These are phyloP conservation scores for Procavia capensis DNA, from an alignment of 2,113 vertebrate species.

Conservation along the genomic window DNA sequence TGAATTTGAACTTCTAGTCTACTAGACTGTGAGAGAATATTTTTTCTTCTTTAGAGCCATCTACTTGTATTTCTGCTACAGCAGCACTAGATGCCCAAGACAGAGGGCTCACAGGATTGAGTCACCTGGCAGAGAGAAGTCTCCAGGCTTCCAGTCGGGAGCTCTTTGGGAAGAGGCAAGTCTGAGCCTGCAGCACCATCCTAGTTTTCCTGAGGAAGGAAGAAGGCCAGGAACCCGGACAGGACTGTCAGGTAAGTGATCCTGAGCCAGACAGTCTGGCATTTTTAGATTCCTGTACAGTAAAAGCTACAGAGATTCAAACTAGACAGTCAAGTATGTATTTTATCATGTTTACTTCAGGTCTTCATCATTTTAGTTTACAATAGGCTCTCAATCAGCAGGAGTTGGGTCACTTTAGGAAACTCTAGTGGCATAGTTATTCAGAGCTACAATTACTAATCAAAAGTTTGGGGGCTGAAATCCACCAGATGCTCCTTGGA, in stretches of 20 bases:
- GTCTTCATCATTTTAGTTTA: not conserved
- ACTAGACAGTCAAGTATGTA: not conserved
- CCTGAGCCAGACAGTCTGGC: not conserved
- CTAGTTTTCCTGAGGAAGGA: slow-evolving; percentile 70
- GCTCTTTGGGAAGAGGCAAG: not conserved
- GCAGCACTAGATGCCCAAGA: not conserved
- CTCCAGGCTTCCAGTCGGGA: not conserved
- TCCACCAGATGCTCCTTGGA: no score
- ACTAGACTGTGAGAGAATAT: not conserved
- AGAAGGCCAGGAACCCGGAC: slow-evolving; percentile 31
- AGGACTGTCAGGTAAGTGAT: not conserved
- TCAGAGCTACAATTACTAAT: no score
- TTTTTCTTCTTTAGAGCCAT: not conserved
- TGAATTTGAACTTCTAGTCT: not conserved
- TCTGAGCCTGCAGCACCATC: not conserved
- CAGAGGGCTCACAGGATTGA: not conserved
- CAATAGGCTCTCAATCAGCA: slow-evolving; percentile 26
- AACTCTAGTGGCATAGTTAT: no score
- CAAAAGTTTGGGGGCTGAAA: no score
- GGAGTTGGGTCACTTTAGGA: not conserved
- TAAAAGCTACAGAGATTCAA: not conserved
- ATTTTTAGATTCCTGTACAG: not conserved
- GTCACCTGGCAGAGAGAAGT: not conserved
- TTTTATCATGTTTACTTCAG: not conserved
- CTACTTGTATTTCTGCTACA: not conserved